phyloP scores from a whole-genome alignment of 2,113 vertebrate species.

The Mormyrus lacerda region DNA sequence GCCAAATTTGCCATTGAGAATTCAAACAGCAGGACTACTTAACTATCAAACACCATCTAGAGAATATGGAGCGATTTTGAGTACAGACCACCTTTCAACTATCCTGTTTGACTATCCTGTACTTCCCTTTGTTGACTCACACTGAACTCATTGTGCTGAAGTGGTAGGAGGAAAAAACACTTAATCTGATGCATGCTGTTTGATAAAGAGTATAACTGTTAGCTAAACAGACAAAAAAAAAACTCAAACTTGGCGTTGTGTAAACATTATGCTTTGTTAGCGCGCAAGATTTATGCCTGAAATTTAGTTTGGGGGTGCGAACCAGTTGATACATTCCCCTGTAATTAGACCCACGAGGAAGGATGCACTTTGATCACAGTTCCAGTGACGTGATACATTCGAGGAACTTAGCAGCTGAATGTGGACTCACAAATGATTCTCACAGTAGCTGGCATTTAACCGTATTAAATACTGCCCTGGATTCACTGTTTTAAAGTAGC shows the following conservation, averaged over 20 bases:
- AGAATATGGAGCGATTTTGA: background rate
- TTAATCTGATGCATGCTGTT: too few species aligned
- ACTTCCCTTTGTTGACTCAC: background rate
- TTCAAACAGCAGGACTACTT: background rate
- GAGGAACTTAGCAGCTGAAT: background rate
- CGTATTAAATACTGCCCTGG: background rate
- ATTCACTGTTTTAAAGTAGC: background rate
- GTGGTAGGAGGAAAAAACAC: background rate
- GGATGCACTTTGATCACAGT: background rate
- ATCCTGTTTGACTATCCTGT: background rate
- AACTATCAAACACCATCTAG: background rate
- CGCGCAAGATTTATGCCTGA: background rate
- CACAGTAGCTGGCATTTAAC: background rate
- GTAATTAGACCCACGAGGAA: background rate
- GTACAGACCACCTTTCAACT: background rate
- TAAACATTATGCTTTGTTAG: conserved; percentile 3
- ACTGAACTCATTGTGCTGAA: background rate
- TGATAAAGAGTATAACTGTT: background rate
- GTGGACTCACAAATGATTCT: background rate
- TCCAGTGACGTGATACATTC: background rate
- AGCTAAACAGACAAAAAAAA: background rate
- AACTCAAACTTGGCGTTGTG: background rate
- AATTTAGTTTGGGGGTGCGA: conserved; percentile 11
- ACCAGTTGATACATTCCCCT: conserved; percentile 3
- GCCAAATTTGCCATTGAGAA: background rate